Evolutionary conservation across 1,140 invertebrate genomes (phyloP).

Genomic region (Ridgeia piscesae): DNA sequence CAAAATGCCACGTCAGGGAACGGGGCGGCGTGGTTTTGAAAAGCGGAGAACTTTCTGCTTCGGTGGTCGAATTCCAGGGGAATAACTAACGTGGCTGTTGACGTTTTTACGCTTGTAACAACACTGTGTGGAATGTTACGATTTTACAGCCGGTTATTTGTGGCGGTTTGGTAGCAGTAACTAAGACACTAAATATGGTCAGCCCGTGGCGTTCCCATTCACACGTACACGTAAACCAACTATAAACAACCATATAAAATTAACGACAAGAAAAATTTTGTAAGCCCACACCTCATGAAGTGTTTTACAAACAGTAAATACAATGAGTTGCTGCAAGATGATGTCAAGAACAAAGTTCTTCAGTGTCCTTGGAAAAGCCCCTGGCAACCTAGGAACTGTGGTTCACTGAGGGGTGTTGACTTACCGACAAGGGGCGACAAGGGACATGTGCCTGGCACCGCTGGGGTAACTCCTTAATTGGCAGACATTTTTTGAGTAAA

Average conservation of each 20-base stretch:
- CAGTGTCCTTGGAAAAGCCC: neutral
- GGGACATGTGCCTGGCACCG: neutral
- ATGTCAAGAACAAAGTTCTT: neutral
- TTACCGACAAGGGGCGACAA: neutral
- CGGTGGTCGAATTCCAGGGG: neutral
- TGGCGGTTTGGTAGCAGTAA: neutral
- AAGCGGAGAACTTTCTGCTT: neutral
- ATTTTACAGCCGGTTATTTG: neutral
- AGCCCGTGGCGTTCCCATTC: neutral
- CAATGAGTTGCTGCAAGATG: no score
- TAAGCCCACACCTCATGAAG: no score
- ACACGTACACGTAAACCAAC: neutral
- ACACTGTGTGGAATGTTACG: neutral
- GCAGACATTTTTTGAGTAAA: neutral
- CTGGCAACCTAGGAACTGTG: neutral
- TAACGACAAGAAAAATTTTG: no score
- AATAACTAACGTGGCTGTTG: neutral
- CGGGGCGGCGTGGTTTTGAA: neutral
- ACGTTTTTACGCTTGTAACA: neutral
- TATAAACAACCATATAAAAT: neutral
- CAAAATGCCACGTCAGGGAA: neutral
- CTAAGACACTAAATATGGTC: neutral
- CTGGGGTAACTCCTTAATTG: neutral
- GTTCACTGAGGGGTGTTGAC: neutral
- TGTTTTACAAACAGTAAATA: no score